Percentiles rank a stretch among this genome's conserved stretches.
phyloP scores from a whole-genome alignment of 2,113 vertebrate species.

The Clarias gariepinus region DNA sequence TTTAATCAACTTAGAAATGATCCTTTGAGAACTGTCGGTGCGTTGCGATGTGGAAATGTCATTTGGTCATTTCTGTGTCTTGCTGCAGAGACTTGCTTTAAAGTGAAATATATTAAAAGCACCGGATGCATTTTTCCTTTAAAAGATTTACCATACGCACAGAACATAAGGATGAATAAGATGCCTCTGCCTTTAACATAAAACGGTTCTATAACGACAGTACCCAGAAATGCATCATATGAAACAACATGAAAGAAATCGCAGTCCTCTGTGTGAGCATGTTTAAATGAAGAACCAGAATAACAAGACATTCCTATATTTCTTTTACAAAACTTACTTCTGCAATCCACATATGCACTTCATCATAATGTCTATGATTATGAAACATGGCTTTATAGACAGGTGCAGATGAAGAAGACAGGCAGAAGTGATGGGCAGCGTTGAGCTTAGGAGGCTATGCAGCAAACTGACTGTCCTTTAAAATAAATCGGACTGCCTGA shows the following conservation, averaged over 20 bases:
- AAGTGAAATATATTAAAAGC: not conserved
- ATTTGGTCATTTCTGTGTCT: not conserved
- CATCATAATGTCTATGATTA: conserved; percentile 3
- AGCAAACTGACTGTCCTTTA: not conserved
- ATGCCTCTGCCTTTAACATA: not conserved
- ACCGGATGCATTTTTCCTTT: not conserved
- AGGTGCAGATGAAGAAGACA: not conserved
- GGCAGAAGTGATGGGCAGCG: not conserved
- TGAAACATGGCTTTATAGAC: not conserved
- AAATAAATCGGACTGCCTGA: conserved; percentile 11
- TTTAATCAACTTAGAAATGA: not conserved
- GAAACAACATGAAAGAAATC: conserved; percentile 4
- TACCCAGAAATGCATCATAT: not conserved
- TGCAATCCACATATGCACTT: not conserved
- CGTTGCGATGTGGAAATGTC: not conserved
- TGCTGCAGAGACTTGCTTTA: not conserved
- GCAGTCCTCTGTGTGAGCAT: not conserved
- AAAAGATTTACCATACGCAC: not conserved
- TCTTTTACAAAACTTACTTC: not conserved
- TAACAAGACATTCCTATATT: not conserved
- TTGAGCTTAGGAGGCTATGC: not conserved
- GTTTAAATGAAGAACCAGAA: not conserved
- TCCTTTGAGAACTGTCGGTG: not conserved
- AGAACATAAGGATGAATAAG: not conserved
- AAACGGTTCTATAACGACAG: not conserved